Evolutionary conservation across 2,888 invertebrate genomes (phyloP), one percentile per base, ranked within the genome.

Genomic region (Yponomeuta cagnagella): DNA sequence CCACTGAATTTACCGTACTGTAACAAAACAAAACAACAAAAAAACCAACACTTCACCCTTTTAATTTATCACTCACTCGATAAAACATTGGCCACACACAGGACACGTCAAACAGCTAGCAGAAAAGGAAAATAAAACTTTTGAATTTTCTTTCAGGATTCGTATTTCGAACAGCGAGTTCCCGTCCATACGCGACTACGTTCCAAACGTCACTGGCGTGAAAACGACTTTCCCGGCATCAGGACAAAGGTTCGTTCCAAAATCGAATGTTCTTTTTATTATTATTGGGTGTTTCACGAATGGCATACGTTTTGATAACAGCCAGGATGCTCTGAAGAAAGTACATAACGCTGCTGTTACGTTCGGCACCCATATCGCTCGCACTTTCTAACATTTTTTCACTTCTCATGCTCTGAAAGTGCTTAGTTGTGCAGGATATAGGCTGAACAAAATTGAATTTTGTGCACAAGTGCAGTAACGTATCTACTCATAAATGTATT

Each of bases 141-240:
- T 58, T 58, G 3, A 58, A 58, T 58, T 58, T 58, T 58, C 52
- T 58, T 58, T 58, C 15, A 33, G 33, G 30, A 31, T 65, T 65
- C 65, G 31, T n/a, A 65, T 65, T 65, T 65, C 65, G 65, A 65
- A 65, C 65, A 15, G 31, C 30, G 33, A 12, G 65, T 31, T 64
- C 64, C 64, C 64, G 64, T 33, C 52, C 65, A 33, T 33, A 31
- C 65, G 65, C 65, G 65, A 12, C 65, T 31, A 33, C 12, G 30
- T 31, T 33, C 65, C 12, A 65, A 65, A 65, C 65, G 30, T 65
- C 65, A 65, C 65, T 65, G 65, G 31, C 65, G 31, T 30, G 31
- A 64, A 64, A 64, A 64, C 31, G n/a, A 23, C 64, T 31, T 31
- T 9, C 30, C 10, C 31, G 31, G 10, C 64, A 15, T 10, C 64